Evolutionary conservation across 53 echinoderm and acorn worm species (phyloP).

Genomic region (Temnopleurus reevesii): DNA sequence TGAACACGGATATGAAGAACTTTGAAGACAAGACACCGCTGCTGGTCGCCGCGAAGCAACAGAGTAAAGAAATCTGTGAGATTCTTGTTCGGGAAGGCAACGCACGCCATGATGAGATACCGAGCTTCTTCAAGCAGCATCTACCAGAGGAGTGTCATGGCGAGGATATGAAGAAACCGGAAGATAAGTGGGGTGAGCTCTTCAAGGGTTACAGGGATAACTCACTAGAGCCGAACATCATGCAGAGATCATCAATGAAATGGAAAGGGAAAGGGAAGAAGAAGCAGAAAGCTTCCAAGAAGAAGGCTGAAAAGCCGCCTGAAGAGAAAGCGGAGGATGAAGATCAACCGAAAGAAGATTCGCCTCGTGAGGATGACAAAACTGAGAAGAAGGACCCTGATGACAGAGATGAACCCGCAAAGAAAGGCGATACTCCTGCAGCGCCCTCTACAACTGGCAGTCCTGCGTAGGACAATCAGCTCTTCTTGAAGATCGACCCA

Average conservation of each 20-base stretch:
- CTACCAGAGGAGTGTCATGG: slow-evolving; percentile 68
- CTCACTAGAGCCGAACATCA: slow-evolving; percentile 26
- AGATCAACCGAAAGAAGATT: not conserved
- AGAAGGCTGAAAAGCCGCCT: slow-evolving; percentile 4
- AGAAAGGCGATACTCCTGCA: not conserved
- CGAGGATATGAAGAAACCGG: not conserved
- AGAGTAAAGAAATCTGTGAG: slow-evolving; percentile 81
- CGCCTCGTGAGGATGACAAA: not conserved
- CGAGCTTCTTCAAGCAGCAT: slow-evolving; percentile 66
- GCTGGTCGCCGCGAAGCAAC: slow-evolving; percentile 81
- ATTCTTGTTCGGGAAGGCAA: slow-evolving; percentile 73
- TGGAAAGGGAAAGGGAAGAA: slow-evolving; percentile 23
- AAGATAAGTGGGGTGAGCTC: not conserved
- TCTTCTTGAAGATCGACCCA: slow-evolving; percentile 30
- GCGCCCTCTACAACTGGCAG: not conserved
- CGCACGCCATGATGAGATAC: slow-evolving; percentile 60
- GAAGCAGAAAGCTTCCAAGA: slow-evolving; percentile 6
- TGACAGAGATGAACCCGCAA: not conserved
- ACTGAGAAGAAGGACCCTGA: not conserved
- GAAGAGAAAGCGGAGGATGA: not conserved
- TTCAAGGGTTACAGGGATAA: slow-evolving; percentile 50
- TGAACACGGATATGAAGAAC: slow-evolving; percentile 70
- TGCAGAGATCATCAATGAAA: slow-evolving; percentile 23
- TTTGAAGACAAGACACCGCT: slow-evolving; percentile 70
- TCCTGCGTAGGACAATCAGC: not conserved